Base-by-base conservation (phyloP, 2,888 invertebrate species). In the Chouioia cunea region DNA sequence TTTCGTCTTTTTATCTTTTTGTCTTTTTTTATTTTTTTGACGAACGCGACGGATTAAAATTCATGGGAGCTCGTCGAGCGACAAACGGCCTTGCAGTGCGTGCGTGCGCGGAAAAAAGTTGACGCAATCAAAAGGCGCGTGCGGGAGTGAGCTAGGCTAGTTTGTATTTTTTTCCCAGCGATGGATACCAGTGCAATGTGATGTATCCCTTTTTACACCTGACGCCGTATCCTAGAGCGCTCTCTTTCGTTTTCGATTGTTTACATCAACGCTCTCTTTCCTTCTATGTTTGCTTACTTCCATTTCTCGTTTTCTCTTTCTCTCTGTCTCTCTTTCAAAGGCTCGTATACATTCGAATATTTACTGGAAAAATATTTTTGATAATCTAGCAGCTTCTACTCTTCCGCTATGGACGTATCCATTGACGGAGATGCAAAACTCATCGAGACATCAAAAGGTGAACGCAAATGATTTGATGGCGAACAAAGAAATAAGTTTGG, bases 11-110 rank as follows among this genome's bases (percentile, higher is more conserved):
- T 6, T 46, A 20, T 43, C n/a, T 14, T 20, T 15, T 23, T 47
- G 15, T 27, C 27, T 10, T 56, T 43, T n/a, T 3, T n/a, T 12
- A n/a, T 10, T 70, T 73, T 75, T 74, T 74, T 18, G 43, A 44
- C 53, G 59, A 27, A 47, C 53, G 64, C 70, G 69, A 67, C 65
- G 78, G 77, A 79, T 80, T 80, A 81, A 80, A 81, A 81, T 80
- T 81, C 81, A 81, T 80, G 77, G 76, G 78, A 75, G 75, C 75
- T 75, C 75, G 74, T 73, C 74, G 76, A 75, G 71, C 73, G 67
- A 68, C 72, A 71, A 75, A 74, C 71, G 74, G 71, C 67, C 67
- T 68, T 71, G 72, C 36, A 52, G 57, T 27, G 57, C 18, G 18
- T 36, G 36, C 36, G 71, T 44, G 48, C 59, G 64, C 48, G 60